Evolutionary conservation across 1,140 invertebrate genomes (phyloP).

Genomic region (Tribolium madens): DNA sequence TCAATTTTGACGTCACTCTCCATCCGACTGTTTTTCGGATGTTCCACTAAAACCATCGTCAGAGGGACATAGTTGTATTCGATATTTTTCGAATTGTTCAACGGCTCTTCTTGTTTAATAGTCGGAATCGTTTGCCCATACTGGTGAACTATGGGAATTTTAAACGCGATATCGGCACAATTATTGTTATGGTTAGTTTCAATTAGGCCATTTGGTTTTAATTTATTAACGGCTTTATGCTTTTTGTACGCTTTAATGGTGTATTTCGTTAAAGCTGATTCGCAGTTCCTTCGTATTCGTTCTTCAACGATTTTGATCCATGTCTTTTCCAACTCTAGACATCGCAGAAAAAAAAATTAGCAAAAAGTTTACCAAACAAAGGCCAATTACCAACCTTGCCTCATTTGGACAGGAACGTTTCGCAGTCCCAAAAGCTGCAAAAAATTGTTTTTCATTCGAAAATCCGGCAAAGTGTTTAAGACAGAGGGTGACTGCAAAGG

Average conservation of each 20-base stretch:
- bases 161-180: conserved; percentile 45
- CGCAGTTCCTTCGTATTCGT: conserved; percentile 57
- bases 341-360: conserved; percentile 1
- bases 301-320: conserved; percentile 62
- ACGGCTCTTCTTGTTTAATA: conserved; percentile 4
- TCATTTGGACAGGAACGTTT: conserved; percentile 48
- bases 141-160: conserved; percentile 53
- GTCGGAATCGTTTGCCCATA: conserved; percentile 27
- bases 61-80: conserved; percentile 47
- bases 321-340: conserved; percentile 60
- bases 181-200: conserved; percentile 36
- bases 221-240: conserved; percentile 26
- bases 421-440: conserved; percentile 57
- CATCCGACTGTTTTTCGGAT: conserved; percentile 8
- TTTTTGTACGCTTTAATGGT: conserved; percentile 53
- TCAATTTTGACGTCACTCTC: background rate
- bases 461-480: conserved; percentile 57
- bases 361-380: background rate
- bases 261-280: conserved; percentile 59
- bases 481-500: conserved; percentile 58
- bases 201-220: conserved; percentile 39
- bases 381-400: conserved; percentile 54
- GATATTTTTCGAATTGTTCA: background rate
- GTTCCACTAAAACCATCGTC: conserved; percentile 48
- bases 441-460: conserved; percentile 58